phyloP scores from a whole-genome alignment of 1,140 invertebrate species.

The Achroia grisella region DNA sequence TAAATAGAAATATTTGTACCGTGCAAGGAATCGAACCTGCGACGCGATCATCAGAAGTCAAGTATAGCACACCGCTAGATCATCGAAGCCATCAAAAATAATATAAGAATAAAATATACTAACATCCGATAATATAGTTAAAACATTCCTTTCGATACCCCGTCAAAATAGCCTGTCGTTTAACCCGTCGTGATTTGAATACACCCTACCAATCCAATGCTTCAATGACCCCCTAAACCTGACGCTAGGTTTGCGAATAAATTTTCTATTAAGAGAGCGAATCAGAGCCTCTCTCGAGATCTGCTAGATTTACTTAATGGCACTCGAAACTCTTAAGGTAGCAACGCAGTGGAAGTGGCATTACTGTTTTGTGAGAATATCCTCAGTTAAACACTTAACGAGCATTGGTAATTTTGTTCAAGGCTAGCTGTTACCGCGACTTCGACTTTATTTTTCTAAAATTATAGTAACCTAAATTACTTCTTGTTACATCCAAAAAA shows the following conservation, averaged over 20 bases:
- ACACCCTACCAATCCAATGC: too few species aligned
- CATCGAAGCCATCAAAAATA: background rate
- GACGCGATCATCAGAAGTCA: too few species aligned
- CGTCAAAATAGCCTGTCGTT: background rate
- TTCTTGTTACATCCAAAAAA: too few species aligned
- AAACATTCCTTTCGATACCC: background rate
- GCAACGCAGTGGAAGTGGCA: background rate
- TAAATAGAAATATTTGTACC: too few species aligned
- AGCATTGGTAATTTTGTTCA: too few species aligned
- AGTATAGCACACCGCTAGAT: too few species aligned
- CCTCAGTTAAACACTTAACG: too few species aligned
- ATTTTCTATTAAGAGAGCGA: slow-evolving; percentile 3
- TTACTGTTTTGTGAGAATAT: too few species aligned
- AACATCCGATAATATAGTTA: background rate
- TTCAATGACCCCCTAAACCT: background rate
- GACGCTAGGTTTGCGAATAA: background rate
- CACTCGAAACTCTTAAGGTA: background rate
- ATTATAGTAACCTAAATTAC: too few species aligned
- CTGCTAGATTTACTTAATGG: slow-evolving; percentile 3
- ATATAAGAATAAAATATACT: background rate
- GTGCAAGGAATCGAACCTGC: too few species aligned
- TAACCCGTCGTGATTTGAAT: background rate
- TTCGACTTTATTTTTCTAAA: too few species aligned
- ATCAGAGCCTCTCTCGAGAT: slow-evolving; percentile 1
- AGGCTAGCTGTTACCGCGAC: too few species aligned